A percentile compares a stretch with the other conserved stretches of the same genome.
Conservation (phyloP, 2,888 invertebrate species). For the Temnothorax ravouxi region DNA sequence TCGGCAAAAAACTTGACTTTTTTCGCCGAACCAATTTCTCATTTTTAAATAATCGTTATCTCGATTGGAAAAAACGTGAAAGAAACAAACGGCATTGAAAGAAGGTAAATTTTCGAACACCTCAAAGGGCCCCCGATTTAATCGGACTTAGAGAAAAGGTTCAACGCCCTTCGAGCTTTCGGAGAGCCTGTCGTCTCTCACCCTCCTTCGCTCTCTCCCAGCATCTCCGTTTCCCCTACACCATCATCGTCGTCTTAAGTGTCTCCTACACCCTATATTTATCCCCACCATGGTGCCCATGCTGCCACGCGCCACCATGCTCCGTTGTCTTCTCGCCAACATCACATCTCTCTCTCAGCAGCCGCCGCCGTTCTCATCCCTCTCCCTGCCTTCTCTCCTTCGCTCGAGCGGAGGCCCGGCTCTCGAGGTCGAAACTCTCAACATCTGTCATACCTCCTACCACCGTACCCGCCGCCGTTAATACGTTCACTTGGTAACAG, state of each 20-base stretch:
- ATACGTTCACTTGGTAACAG: conserved; percentile 83
- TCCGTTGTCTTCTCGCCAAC: conserved; percentile 77
- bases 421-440: conserved; percentile 80
- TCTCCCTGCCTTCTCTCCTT: conserved; percentile 36
- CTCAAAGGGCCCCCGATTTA: conserved; percentile 44
- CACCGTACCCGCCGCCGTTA: conserved; percentile 76
- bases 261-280: conserved; percentile 79
- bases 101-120: background rate
- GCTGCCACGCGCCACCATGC: conserved; percentile 81
- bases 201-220: conserved; percentile 40
- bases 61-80: background rate
- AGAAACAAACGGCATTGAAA: background rate
- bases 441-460: conserved; percentile 82
- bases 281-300: conserved; percentile 74
- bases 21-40: conserved; percentile 10
- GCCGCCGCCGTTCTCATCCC: conserved; percentile 38
- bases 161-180: conserved; percentile 67
- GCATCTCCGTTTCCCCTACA: conserved; percentile 55
- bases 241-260: conserved; percentile 75
- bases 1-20: conserved; percentile 4
- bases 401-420: conserved; percentile 44
- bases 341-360: conserved; percentile 53
- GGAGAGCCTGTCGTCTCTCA: conserved; percentile 62
- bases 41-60: conserved; percentile 3
- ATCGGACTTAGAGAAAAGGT: conserved; percentile 60